A percentile compares a stretch with the other conserved stretches of the same genome.
Evolutionary conservation across 2,888 invertebrate genomes (phyloP).

Genomic region (Phorcus lineatus): DNA sequence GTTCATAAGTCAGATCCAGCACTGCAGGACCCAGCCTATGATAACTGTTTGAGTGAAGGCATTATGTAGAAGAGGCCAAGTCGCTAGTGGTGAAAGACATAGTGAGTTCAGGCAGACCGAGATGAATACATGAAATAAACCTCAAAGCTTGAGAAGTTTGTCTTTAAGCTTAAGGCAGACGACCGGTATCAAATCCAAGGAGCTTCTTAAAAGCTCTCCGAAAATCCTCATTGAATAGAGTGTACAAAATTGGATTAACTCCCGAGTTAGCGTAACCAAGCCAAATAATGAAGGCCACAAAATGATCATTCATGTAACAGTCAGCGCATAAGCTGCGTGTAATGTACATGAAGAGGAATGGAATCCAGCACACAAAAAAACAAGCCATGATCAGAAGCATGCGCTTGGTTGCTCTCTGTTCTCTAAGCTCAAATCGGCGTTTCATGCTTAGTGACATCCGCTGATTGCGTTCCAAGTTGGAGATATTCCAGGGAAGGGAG

Average conservation of each 20-base stretch:
- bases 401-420: slow-evolving; percentile 74
- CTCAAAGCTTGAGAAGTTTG: no score
- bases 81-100: no score
- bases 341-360: slow-evolving; percentile 75
- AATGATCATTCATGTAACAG: slow-evolving; percentile 63
- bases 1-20: no score
- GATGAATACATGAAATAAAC: no score
- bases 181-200: slow-evolving; percentile 40
- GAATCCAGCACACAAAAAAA: slow-evolving; percentile 75
- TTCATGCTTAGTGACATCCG: slow-evolving; percentile 55
- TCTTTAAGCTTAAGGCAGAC: background rate
- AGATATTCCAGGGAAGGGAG: slow-evolving; percentile 36
- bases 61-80: no score
- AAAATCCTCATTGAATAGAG: slow-evolving; percentile 75
- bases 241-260: slow-evolving; percentile 74
- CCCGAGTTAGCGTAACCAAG: slow-evolving; percentile 75
- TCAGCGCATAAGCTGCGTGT: slow-evolving; percentile 68
- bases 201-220: slow-evolving; percentile 71
- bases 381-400: slow-evolving; percentile 75
- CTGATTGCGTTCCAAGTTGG: slow-evolving; percentile 33
- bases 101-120: no score
- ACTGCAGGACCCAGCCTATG: no score
- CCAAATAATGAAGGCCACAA: slow-evolving; percentile 74
- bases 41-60: no score
- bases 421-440: slow-evolving; percentile 70